Percentiles rank a stretch among this genome's conserved stretches.
Conservation (phyloP, 2,797 vertebrate genomes). For the Lepus oiostolus region DNA sequence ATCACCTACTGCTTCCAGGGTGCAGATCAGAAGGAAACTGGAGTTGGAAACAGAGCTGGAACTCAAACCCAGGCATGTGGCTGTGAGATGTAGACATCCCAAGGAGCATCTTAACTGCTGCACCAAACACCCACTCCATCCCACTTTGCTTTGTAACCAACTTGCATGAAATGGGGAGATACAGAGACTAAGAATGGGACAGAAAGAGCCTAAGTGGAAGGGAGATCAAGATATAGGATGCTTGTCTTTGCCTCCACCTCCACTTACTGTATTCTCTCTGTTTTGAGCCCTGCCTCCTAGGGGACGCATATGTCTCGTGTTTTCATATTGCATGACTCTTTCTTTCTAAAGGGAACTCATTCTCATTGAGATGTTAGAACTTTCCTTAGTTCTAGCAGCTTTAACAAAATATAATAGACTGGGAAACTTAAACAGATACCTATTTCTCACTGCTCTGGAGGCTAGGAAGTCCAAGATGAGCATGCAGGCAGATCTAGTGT, state of each 20-base stretch:
- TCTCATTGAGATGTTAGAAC: neutral
- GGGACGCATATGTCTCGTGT: neutral
- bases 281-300: neutral
- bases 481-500: neutral
- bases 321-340: neutral
- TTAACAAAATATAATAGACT: neutral
- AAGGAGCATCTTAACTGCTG: no score
- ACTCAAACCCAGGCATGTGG: no score
- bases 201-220: neutral
- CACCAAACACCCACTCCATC: neutral
- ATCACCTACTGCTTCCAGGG: no score
- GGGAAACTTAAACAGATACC: neutral
- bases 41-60: no score
- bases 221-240: neutral
- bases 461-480: neutral
- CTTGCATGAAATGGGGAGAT: neutral
- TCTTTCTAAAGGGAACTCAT: neutral
- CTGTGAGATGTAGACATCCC: no score
- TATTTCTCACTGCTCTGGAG: neutral
- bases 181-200: neutral
- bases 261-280: neutral
- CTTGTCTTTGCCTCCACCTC: neutral
- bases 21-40: no score
- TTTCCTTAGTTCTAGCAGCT: neutral
- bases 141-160: neutral